Percentiles rank a stretch among this genome's conserved stretches.
These are phyloP conservation scores for Perccottus glenii DNA, from an alignment of 2,113 vertebrate genomes.

Conservation along the genomic window DNA sequence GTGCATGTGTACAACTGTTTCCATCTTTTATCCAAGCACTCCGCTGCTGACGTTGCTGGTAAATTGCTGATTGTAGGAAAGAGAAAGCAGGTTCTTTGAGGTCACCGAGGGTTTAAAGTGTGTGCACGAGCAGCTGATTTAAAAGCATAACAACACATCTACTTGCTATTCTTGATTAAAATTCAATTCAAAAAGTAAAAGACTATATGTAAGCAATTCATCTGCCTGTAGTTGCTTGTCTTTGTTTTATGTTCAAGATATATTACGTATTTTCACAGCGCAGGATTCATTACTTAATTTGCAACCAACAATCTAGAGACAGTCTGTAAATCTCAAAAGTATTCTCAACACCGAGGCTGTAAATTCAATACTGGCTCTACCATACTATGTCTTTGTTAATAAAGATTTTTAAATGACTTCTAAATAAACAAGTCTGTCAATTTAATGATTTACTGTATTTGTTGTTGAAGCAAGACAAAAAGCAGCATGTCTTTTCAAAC, in stretches of 20 bases:
- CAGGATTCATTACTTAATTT: slow-evolving; percentile 4
- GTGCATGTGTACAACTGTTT: background rate
- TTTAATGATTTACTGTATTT: background rate
- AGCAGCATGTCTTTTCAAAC: background rate
- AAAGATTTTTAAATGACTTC: background rate
- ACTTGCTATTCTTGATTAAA: background rate
- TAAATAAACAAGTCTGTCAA: background rate
- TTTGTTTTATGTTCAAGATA: background rate
- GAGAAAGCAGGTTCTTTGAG: slow-evolving; percentile 13
- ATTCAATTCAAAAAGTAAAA: background rate
- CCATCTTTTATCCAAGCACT: slow-evolving; percentile 1
- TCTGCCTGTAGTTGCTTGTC: background rate
- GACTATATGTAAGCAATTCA: background rate
- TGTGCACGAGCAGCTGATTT: background rate
- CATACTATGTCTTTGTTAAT: background rate
- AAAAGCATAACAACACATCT: background rate
- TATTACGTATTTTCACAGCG: slow-evolving; percentile 1
- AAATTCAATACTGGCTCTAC: background rate
- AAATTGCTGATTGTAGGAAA: slow-evolving; percentile 10
- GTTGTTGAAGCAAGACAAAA: background rate
- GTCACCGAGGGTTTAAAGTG: slow-evolving; percentile 27
- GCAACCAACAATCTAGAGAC: background rate
- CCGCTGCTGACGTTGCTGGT: slow-evolving; percentile 4
- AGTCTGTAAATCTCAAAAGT: background rate
- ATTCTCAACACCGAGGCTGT: background rate